Conservation (phyloP, 2,797 vertebrate species). For the Malurus splendens region DNA sequence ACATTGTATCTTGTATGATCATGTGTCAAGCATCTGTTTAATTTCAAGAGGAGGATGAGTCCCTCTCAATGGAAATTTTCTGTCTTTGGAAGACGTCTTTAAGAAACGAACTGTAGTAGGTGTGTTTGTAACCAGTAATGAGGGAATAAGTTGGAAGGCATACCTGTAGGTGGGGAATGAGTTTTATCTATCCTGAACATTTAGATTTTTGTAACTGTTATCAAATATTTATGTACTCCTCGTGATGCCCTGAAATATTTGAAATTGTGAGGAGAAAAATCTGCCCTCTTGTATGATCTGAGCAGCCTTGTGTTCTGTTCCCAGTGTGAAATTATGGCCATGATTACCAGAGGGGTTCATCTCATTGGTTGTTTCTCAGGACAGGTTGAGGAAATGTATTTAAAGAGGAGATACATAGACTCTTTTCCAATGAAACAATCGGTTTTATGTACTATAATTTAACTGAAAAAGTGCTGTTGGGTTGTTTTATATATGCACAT, state of each 20-base stretch:
- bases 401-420: not conserved
- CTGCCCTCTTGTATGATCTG: not conserved
- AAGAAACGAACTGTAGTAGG: not conserved
- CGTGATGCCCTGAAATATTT: not conserved
- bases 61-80: not conserved
- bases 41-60: not conserved
- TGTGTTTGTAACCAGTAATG: constrained; percentile 20
- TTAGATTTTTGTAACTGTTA: not conserved
- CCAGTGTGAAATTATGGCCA: not conserved
- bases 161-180: not conserved
- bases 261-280: constrained; percentile 5
- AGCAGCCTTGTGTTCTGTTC: not conserved
- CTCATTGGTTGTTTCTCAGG: constrained; percentile 25
- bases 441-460: constrained; percentile 32
- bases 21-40: not conserved
- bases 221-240: constrained; percentile 1
- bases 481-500: constrained; percentile 25
- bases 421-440: constrained; percentile 13
- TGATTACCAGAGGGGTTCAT: not conserved
- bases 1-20: not conserved
- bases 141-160: not conserved
- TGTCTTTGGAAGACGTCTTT: not conserved
- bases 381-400: not conserved
- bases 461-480: constrained; percentile 2
- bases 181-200: not conserved